Percentiles rank a stretch among this genome's conserved stretches.
phyloP scores from a whole-genome alignment of 2,888 invertebrate species.

The Pyrrhosoma nymphula region DNA sequence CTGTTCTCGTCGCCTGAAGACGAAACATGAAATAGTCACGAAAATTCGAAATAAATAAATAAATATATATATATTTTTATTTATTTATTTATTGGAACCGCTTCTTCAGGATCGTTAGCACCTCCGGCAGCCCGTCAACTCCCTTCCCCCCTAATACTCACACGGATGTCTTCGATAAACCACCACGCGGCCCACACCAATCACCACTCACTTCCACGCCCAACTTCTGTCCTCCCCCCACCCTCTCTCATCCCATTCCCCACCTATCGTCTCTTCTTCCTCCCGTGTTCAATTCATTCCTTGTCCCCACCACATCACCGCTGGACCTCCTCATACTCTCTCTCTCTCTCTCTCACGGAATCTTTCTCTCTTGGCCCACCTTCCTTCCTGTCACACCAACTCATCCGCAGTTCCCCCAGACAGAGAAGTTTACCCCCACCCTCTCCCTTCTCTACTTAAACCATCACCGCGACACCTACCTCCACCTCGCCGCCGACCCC shows the following conservation, averaged over 20 bases:
- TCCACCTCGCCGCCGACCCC: neutral
- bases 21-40: too few relatives aligned
- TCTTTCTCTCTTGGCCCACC: neutral
- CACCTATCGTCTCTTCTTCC: neutral
- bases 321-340: neutral
- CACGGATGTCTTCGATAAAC: neutral
- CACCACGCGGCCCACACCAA: neutral
- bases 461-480: too few relatives aligned
- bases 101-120: neutral
- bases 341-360: neutral
- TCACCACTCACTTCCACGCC: neutral
- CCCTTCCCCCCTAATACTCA: neutral
- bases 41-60: too few relatives aligned
- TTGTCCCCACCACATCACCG: too few relatives aligned
- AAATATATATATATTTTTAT: too few relatives aligned
- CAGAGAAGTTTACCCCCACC: too few relatives aligned
- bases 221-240: too few relatives aligned
- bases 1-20: too few relatives aligned
- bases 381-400: neutral
- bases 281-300: neutral
- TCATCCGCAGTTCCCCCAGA: too few relatives aligned
- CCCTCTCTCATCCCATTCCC: too few relatives aligned
- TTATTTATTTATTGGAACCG: too few relatives aligned
- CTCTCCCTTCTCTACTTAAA: too few relatives aligned
- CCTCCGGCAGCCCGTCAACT: neutral